phyloP scores from a whole-genome alignment of 2,113 vertebrate species.

The Dipodomys merriami region DNA sequence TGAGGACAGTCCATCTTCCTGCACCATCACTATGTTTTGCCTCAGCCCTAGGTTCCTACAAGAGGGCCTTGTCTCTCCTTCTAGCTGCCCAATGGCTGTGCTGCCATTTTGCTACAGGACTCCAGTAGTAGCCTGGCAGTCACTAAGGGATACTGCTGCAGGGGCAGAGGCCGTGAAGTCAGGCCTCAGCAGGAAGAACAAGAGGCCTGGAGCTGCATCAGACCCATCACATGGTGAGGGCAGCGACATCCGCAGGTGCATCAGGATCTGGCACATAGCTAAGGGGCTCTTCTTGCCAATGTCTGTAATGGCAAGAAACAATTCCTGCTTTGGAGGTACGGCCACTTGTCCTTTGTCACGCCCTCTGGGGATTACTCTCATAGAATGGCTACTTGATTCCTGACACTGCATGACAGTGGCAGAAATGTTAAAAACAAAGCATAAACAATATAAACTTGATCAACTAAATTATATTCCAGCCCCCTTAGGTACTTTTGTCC shows the following conservation, averaged over 20 bases:
- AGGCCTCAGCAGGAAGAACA: neutral
- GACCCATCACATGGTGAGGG: neutral
- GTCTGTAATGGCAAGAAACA: neutral
- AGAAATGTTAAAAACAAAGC: neutral
- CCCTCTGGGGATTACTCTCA: neutral
- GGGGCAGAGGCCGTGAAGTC: neutral
- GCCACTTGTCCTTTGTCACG: neutral
- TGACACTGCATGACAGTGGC: neutral
- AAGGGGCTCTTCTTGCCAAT: neutral
- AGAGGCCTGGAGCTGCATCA: neutral
- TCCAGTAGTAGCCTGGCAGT: neutral
- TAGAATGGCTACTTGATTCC: neutral
- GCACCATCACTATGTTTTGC: too few species aligned
- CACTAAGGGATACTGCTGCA: neutral
- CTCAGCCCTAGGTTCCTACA: neutral
- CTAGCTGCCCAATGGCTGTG: neutral
- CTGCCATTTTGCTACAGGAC: neutral
- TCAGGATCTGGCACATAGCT: neutral
- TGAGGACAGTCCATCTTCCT: too few species aligned
- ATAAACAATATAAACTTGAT: neutral
- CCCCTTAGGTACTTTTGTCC: neutral
- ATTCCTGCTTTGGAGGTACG: rapidly evolving
- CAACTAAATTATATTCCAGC: neutral
- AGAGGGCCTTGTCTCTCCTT: neutral
- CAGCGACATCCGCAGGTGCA: rapidly evolving